Evolutionary conservation across 2,113 vertebrate genomes (phyloP).

Genomic region (Hucho hucho): DNA sequence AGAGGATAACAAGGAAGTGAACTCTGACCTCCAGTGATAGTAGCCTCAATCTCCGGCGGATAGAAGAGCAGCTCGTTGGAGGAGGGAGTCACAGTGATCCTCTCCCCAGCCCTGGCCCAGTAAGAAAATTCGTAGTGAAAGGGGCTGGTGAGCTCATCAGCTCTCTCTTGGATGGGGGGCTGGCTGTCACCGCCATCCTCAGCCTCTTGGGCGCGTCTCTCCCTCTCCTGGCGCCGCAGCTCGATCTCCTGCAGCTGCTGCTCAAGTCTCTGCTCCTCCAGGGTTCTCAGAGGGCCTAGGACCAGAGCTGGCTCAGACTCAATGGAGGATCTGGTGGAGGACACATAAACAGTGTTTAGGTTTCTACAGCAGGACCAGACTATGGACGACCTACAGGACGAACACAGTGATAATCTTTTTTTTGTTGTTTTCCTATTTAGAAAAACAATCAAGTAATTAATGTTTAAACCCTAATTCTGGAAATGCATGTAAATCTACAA

Average conservation of each 20-base stretch:
- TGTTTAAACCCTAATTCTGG: too few relatives aligned
- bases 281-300: slow-evolving; percentile 87
- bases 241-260: slow-evolving; percentile 93
- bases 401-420: too few relatives aligned
- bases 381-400: too few relatives aligned
- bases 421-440: too few relatives aligned
- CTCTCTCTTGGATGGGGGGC: slow-evolving; percentile 86
- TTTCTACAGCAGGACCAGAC: too few relatives aligned
- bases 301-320: slow-evolving; percentile 97
- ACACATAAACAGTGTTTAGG: too few relatives aligned
- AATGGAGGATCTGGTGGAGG: slow-evolving; percentile 85
- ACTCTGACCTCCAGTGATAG: slow-evolving; percentile 87
- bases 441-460: too few relatives aligned
- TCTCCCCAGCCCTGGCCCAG: slow-evolving; percentile 97
- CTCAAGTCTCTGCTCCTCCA: slow-evolving; percentile 85
- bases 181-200: slow-evolving; percentile 74
- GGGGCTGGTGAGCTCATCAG: slow-evolving; percentile 86
- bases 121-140: slow-evolving; percentile 96
- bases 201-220: slow-evolving; percentile 72
- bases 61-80: slow-evolving; percentile 96
- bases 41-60: slow-evolving; percentile 89
- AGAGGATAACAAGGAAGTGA: background rate
- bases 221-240: slow-evolving; percentile 84
- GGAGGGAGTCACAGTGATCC: slow-evolving; percentile 90
- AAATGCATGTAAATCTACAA: too few relatives aligned